These are phyloP conservation scores for Neotoxoptera formosana DNA, from an alignment of 1,140 invertebrate genomes.

Conservation along the genomic window DNA sequence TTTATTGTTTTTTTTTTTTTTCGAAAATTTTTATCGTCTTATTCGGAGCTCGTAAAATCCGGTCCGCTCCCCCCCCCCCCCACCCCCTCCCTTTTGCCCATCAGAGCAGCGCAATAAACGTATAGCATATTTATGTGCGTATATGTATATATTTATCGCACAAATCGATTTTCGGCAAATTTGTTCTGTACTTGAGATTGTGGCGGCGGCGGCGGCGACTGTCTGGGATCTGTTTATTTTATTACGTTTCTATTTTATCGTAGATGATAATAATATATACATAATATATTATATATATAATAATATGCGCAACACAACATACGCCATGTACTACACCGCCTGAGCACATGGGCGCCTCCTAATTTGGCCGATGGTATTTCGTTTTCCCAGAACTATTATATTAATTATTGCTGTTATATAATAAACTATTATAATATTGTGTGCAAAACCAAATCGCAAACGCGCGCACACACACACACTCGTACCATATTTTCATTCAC, in stretches of 20 bases:
- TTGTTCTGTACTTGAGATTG: background rate
- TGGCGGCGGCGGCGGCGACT: background rate
- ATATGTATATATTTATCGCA: background rate
- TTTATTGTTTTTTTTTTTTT: slow-evolving; percentile 28
- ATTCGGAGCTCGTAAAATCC: background rate
- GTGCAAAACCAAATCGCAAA: background rate
- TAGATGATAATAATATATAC: background rate
- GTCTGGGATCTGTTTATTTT: slow-evolving; percentile 1
- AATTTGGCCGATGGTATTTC: background rate
- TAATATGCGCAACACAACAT: background rate
- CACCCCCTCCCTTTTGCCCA: too few relatives aligned
- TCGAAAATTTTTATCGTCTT: background rate
- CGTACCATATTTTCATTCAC: slow-evolving; percentile 6
- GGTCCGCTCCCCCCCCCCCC: background rate
- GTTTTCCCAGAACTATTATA: slow-evolving; percentile 13
- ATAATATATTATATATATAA: too few relatives aligned
- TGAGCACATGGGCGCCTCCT: background rate
- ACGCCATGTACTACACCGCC: background rate
- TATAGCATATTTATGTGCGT: background rate
- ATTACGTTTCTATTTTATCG: slow-evolving; percentile 15
- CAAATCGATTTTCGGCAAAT: slow-evolving; percentile 32
- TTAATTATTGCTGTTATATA: background rate
- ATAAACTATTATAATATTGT: background rate
- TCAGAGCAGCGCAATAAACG: background rate
- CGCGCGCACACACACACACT: background rate